phyloP scores from a whole-genome alignment of 2,113 vertebrate genomes.

The Caloenas nicobarica region DNA sequence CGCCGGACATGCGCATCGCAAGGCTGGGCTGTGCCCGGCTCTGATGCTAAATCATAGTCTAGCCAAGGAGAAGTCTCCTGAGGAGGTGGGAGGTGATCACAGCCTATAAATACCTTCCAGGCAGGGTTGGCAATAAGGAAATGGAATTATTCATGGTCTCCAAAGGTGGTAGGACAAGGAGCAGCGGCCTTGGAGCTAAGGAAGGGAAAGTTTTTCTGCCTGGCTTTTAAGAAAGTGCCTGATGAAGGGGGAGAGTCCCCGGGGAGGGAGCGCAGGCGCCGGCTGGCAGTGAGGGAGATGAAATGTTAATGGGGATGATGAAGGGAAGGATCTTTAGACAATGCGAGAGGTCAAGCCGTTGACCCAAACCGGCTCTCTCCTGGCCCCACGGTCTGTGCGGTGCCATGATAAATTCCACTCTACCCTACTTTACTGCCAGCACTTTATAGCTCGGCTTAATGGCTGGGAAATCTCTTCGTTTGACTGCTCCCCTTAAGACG shows the following conservation, averaged over 20 bases:
- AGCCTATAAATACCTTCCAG: conserved; percentile 46
- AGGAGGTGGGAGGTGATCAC: conserved; percentile 4
- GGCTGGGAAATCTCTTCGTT: conserved; percentile 38
- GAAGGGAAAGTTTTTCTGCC: not conserved
- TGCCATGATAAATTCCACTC: conserved; percentile 34
- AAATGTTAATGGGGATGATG: conserved; percentile 10
- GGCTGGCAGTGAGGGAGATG: not conserved
- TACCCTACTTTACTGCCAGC: conserved; percentile 16
- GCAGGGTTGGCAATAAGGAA: conserved; percentile 32
- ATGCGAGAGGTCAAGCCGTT: not conserved
- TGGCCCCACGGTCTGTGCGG: not conserved
- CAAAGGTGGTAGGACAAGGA: conserved; percentile 11
- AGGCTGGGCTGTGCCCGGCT: not conserved
- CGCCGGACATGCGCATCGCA: not conserved
- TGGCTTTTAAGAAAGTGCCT: not conserved
- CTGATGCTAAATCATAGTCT: conserved; percentile 1
- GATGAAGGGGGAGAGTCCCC: not conserved
- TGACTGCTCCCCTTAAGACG: not conserved
- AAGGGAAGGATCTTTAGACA: conserved; percentile 16
- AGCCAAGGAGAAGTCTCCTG: conserved; percentile 19
- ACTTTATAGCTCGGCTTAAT: conserved; percentile 37
- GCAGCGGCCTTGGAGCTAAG: not conserved
- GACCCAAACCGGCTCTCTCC: not conserved
- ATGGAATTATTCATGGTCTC: conserved; percentile 51
- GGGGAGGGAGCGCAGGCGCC: not conserved